phyloP scores from a whole-genome alignment of 2,113 vertebrate genomes.

The Chaetodon trifascialis region DNA sequence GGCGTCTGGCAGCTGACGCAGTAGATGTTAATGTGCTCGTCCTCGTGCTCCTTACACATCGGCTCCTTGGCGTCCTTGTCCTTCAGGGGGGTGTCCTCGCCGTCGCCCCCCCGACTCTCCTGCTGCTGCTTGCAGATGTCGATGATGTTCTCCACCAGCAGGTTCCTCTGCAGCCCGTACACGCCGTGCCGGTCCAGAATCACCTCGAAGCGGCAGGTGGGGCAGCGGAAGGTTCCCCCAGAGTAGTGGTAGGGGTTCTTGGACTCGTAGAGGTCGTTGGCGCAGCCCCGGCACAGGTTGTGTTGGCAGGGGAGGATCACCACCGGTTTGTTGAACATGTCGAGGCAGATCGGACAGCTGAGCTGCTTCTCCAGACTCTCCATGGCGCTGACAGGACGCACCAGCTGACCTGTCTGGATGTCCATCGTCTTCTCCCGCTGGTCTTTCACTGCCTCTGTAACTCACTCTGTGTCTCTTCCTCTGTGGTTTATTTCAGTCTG shows the following conservation, averaged over 20 bases:
- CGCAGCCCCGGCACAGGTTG: conserved; percentile 93
- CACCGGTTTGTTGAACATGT: conserved; percentile 94
- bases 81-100: conserved; percentile 77
- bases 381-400: conserved; percentile 74
- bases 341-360: conserved; percentile 94
- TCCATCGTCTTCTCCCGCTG: conserved; percentile 64
- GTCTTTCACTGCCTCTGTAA: background rate
- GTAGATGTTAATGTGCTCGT: conserved; percentile 94
- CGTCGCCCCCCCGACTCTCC: conserved; percentile 38
- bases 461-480: background rate
- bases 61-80: conserved; percentile 84
- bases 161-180: conserved; percentile 93
- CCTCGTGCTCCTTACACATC: conserved; percentile 91
- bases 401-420: conserved; percentile 67
- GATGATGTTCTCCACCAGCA: conserved; percentile 84
- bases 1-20: conserved; percentile 91
- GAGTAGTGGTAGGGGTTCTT: conserved; percentile 84
- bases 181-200: conserved; percentile 93
- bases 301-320: conserved; percentile 96
- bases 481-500: conserved; percentile 58
- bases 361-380: conserved; percentile 93
- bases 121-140: conserved; percentile 92
- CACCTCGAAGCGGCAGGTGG: conserved; percentile 93
- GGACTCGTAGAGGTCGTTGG: conserved; percentile 89
- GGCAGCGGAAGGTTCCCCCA: conserved; percentile 91